A percentile compares a stretch with the other conserved stretches of the same genome.
Evolutionary conservation across 1,140 invertebrate species (phyloP).

Genomic region (Temnothorax nylanderi): DNA sequence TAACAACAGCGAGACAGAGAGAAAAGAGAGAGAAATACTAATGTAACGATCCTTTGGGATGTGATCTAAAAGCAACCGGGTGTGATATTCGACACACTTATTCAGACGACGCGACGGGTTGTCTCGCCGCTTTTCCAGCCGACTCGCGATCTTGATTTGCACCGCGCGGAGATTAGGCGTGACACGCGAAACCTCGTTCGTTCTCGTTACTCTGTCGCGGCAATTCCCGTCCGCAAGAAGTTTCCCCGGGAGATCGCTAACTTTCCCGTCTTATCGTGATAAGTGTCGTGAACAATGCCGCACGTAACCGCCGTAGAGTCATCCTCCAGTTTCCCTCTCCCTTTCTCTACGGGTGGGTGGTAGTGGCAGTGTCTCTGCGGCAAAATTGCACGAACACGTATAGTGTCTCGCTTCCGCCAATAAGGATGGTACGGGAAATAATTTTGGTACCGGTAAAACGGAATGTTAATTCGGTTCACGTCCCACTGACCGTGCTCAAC

Average conservation of each 20-base stretch:
- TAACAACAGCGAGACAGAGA: background rate
- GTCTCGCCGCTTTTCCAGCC: background rate
- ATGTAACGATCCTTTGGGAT: background rate
- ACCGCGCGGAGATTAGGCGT: conserved; percentile 30
- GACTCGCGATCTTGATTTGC: conserved; percentile 37
- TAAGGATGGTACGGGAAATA: conserved; percentile 67
- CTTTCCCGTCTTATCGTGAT: conserved; percentile 60
- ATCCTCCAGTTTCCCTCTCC: conserved; percentile 53
- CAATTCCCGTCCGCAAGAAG: conserved; percentile 53
- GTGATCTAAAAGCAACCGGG: background rate
- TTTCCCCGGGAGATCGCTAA: conserved; percentile 56
- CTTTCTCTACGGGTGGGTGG: background rate
- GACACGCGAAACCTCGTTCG: conserved; percentile 50
- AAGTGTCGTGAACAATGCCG: conserved; percentile 62
- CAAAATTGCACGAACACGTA: conserved; percentile 23
- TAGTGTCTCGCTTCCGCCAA: conserved; percentile 16
- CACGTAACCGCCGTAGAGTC: conserved; percentile 66
- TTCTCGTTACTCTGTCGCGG: conserved; percentile 44
- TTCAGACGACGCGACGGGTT: background rate
- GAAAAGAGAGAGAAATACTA: background rate
- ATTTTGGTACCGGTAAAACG: conserved; percentile 56
- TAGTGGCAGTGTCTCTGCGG: background rate
- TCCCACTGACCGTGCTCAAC: conserved; percentile 68
- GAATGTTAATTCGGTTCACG: conserved; percentile 74
- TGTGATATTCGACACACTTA: conserved; percentile 29